A percentile compares a stretch with the other conserved stretches of the same genome.
Conservation (phyloP, 2,888 invertebrate species). For the Busseola fusca region DNA sequence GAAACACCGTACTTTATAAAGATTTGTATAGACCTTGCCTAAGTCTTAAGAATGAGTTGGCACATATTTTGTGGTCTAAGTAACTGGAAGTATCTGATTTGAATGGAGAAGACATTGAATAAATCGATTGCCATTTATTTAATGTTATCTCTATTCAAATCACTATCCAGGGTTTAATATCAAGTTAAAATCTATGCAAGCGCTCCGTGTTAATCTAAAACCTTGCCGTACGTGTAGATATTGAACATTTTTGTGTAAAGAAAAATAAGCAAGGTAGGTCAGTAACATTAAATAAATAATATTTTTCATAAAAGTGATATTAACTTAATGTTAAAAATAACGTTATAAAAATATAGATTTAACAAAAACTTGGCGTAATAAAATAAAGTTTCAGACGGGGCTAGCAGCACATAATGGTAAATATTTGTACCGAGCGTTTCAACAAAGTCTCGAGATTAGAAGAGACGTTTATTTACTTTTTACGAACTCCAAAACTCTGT, state of each 20-base stretch:
- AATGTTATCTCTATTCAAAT: not conserved
- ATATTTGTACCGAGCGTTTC: conserved; percentile 67
- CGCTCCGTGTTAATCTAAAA: not conserved
- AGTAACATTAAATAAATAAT: conserved; percentile 7
- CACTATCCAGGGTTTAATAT: not conserved
- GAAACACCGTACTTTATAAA: conserved; percentile 57
- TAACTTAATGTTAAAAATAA: conserved; percentile 14
- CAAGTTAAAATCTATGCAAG: not conserved
- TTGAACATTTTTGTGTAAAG: not conserved
- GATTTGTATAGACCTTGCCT: conserved; percentile 49
- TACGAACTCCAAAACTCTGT: conserved; percentile 55
- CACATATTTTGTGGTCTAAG: conserved; percentile 5
- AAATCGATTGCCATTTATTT: not conserved
- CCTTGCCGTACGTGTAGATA: too few relatives aligned
- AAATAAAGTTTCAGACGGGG: conserved; percentile 46
- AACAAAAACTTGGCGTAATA: conserved; percentile 34
- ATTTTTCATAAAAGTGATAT: not conserved
- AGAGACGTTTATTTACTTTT: conserved; percentile 63
- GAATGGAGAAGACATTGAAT: not conserved
- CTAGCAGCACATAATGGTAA: conserved; percentile 51
- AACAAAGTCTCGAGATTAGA: conserved; percentile 53
- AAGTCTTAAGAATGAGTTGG: conserved; percentile 33
- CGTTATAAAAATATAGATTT: conserved; percentile 19
- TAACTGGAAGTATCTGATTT: not conserved
- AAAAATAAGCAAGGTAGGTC: not conserved